phyloP scores from a whole-genome alignment of 2,113 vertebrate species.

The Chamaetylas fuelleborni region DNA sequence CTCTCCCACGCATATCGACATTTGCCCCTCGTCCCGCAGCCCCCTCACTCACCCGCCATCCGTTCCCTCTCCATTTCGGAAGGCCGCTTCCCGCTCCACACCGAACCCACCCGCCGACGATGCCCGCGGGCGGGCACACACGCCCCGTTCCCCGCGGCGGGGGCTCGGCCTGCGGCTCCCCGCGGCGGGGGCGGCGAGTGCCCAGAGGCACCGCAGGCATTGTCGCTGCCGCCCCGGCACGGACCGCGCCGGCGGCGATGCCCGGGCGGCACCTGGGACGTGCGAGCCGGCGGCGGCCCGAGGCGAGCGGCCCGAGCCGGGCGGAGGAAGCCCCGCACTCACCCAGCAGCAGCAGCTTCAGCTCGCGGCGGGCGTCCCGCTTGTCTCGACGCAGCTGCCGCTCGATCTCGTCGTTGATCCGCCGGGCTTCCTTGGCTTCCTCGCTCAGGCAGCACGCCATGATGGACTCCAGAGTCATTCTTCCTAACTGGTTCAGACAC shows the following conservation, averaged over 20 bases:
- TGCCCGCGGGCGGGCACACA: not conserved
- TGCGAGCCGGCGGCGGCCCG: no score
- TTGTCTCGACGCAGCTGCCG: conserved; percentile 83
- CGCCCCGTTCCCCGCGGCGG: not conserved
- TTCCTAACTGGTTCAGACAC: conserved; percentile 70
- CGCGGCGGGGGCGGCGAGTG: not conserved
- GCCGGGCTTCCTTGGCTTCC: conserved; percentile 80
- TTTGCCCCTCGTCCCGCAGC: not conserved
- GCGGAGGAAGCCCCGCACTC: no score
- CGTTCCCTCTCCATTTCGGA: not conserved
- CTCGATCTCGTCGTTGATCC: conserved; percentile 85
- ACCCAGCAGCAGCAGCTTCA: conserved; percentile 77
- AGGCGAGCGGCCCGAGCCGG: no score
- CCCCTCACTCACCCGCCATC: not conserved
- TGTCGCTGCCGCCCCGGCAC: not conserved
- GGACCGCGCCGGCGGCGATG: not conserved
- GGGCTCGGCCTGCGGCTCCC: not conserved
- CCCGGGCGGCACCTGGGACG: not conserved
- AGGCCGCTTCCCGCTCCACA: not conserved
- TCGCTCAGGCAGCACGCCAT: conserved; percentile 88
- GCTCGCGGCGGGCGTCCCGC: conserved; percentile 80
- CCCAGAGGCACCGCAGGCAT: not conserved
- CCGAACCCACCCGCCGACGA: not conserved
- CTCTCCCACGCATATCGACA: not conserved
- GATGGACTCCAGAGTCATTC: conserved; percentile 88